These are phyloP conservation scores for Urocolius indicus DNA, from an alignment of 2,113 vertebrate genomes.

Conservation along the genomic window DNA sequence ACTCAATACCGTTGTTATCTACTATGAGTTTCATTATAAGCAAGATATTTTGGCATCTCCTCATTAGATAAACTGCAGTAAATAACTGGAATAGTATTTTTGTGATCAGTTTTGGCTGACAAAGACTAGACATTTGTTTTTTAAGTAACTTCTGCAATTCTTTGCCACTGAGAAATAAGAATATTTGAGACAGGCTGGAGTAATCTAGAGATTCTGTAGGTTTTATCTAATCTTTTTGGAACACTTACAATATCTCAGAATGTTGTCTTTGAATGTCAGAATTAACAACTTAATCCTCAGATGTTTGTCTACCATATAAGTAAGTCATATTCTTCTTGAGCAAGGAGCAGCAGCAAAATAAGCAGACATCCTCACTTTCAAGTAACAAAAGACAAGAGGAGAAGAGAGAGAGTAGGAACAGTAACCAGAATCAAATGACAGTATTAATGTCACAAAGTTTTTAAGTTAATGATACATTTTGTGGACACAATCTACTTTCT, in stretches of 20 bases:
- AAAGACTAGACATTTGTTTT: neutral
- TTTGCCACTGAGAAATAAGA: constrained; percentile 35
- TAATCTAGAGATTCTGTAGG: constrained; percentile 10
- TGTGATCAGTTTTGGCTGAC: neutral
- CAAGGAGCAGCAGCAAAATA: neutral
- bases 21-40: neutral
- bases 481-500: neutral
- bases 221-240: constrained; percentile 51
- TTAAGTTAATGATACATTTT: neutral
- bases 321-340: neutral
- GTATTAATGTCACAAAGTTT: neutral
- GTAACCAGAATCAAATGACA: neutral
- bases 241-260: constrained; percentile 33
- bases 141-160: neutral
- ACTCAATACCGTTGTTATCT: neutral
- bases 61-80: neutral
- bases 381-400: neutral
- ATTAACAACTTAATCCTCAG: constrained; percentile 65
- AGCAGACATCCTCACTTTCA: neutral
- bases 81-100: neutral
- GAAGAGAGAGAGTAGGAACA: neutral
- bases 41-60: neutral
- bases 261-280: constrained; percentile 54
- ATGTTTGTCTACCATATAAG: constrained; percentile 46
- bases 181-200: constrained; percentile 24